Evolutionary conservation across 2,113 vertebrate genomes (phyloP), one percentile per base, ranked within the genome.

Genomic region (Pseudorhombus dupliciocellatus): DNA sequence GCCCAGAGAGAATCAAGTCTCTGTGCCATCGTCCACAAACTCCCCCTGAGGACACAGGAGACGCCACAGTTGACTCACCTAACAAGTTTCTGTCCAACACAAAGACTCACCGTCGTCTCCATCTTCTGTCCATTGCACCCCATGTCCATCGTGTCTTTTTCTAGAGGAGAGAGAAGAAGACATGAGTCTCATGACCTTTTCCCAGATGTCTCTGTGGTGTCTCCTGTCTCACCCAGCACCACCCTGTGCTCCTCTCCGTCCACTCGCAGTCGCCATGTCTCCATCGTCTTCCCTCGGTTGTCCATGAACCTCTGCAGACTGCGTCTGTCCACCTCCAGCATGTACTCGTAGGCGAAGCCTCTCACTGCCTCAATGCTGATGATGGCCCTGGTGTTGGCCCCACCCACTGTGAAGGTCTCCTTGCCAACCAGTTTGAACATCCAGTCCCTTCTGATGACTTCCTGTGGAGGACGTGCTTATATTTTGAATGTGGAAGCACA

Each of bases 351-450:
- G 12, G 95, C 91, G 81, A 98, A 97, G 20, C 96, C 96, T 85
- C 94, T 83, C 66, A 97, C 37, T 0, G 97, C 97, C 81, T 98
- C 95, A 25, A 99, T 98, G 77, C 92, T 93, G 76, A 99, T 95
- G 55, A 94, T 92, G 69, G 97, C 97, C 88, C 92, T 97, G 24
- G 94, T 95, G 75, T 93, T 90, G 57, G 94, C 52, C 25, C 87
- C 85, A 62, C 97, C 97, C 54, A 99, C 93, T 0, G 65, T 88
- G 83, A 99, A 99, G 0, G 94, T 95, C 74, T 99, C 97, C 90
- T 94, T 97, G 57, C 96, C 97, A 14, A 99, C 97, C 85, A 98
- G 89, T 84, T 98, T 99, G 90, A 98, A 98, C 97, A 98, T 96
- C 97, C 97, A 98, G 74, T 98, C 96, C 84, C 87, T 96, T 65